These are phyloP conservation scores for Watsonalla binaria DNA, from an alignment of 2,888 invertebrate genomes.

Conservation along the genomic window DNA sequence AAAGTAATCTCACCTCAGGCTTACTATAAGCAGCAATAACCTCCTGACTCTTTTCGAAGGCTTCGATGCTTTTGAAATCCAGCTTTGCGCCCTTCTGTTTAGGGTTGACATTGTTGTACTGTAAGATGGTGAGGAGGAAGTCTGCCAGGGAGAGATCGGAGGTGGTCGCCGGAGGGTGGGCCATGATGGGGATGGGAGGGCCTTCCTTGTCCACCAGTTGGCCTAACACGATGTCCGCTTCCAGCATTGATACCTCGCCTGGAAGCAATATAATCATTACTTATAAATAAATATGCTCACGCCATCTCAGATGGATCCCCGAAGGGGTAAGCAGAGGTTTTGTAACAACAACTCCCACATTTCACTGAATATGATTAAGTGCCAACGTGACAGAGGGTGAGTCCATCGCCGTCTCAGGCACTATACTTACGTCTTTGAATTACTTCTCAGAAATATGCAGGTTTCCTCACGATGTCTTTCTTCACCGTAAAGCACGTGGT, in stretches of 20 bases:
- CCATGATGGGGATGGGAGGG: conserved; percentile 87
- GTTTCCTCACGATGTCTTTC: too few species aligned
- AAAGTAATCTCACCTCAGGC: conserved; percentile 42
- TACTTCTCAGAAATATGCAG: too few species aligned
- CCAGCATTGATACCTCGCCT: conserved; percentile 87
- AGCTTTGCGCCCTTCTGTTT: conserved; percentile 89
- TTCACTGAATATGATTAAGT: too few species aligned
- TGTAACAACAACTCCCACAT: too few species aligned
- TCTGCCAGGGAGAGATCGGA: conserved; percentile 87
- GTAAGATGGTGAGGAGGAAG: conserved; percentile 82
- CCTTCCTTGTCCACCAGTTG: conserved; percentile 69
- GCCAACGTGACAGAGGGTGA: too few species aligned
- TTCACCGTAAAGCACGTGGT: too few species aligned
- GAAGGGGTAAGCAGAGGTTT: too few species aligned
- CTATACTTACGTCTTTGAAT: too few species aligned
- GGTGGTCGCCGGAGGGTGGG: conserved; percentile 85
- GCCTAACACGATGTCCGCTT: conserved; percentile 90
- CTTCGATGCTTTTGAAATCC: conserved; percentile 90
- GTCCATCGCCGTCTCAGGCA: too few species aligned
- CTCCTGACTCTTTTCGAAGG: conserved; percentile 79
- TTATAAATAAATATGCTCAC: too few species aligned
- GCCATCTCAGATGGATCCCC: too few species aligned
- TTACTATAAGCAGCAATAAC: conserved; percentile 60
- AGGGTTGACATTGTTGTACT: conserved; percentile 61
- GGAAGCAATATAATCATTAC: conserved; percentile 12